Evolutionary conservation across 2,797 vertebrate species (phyloP), one percentile per base, ranked within the genome.

Genomic region (Melanotaenia parkinsoni): DNA sequence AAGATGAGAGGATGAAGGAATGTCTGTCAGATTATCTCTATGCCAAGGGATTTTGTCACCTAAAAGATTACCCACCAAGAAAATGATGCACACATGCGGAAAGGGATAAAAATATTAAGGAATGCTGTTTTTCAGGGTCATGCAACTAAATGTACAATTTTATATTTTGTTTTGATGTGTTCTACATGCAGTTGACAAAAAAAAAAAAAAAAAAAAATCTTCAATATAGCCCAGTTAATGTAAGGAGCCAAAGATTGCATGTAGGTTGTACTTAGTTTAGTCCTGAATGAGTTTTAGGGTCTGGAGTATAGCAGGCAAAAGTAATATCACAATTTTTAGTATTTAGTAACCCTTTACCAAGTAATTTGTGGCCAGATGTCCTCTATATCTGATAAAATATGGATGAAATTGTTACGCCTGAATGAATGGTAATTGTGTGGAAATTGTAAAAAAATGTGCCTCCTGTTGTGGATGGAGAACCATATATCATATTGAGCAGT

Each of bases 21-120:
- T 81, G 86, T 80, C 83, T 88, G 81, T 88, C 91, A 92, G 90
- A 94, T 94, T 91, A 94, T 90, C 91, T 83, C 59, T 71, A 79
- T 59, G 83, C 79, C 72, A 67, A 68, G 40, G 83, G 90, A 89
- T 94, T 93, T 92, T 87, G 78, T 87, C 90, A 92, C 86, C 76
- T 88, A 85, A 62, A 77, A 92, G 81, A 92, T 90, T 90, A 91
- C 65, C 66, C 72, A 38, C 72, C 28, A 67, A 67, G 72, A 77
- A 64, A 81, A 79, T 73, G 63, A 88, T 74, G 77, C 81, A 87
- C 58, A 68, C 61, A 75, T 10, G 11, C 70, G 63, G 73, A 38
- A 50, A 56, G 45, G 75, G 78, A 89, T 75, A 62, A 80, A 91
- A 89, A 86, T 76, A 88, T 82, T 61, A 63, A 30, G 28, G 54